Percentiles rank a stretch among this genome's conserved stretches.
Conservation (phyloP, 1,140 invertebrate species). For the Brachionus rotundiformis region DNA sequence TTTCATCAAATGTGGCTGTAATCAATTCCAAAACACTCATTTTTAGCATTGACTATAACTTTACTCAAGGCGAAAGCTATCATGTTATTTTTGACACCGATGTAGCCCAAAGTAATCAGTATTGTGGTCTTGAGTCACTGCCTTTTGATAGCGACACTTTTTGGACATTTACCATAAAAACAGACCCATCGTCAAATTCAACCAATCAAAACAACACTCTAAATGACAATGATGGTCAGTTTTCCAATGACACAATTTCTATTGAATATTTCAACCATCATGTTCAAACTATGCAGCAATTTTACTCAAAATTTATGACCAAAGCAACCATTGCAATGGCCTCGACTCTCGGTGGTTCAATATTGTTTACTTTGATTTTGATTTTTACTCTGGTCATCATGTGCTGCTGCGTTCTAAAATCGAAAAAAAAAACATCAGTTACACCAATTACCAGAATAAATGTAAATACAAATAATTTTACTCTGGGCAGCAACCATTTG, state of each 20-base stretch:
- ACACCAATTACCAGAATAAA: background rate
- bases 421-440: background rate
- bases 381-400: background rate
- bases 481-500: background rate
- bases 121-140: background rate
- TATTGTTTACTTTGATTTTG: background rate
- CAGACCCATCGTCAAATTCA: too few relatives aligned
- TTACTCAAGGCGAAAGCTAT: background rate
- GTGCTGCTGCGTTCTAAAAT: background rate
- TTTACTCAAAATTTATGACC: background rate
- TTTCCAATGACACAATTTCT: background rate
- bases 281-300: background rate
- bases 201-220: background rate
- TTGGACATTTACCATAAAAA: background rate
- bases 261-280: background rate
- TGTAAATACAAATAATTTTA: background rate
- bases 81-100: constrained; percentile 3
- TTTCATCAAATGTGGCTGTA: background rate
- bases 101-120: background rate
- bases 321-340: background rate
- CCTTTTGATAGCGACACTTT: background rate
- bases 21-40: background rate
- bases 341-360: background rate
- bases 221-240: too few relatives aligned
- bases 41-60: background rate